Evolutionary conservation across 1,140 invertebrate species (phyloP), one percentile per base, ranked within the genome.

Genomic region (Bacillus rossius): DNA sequence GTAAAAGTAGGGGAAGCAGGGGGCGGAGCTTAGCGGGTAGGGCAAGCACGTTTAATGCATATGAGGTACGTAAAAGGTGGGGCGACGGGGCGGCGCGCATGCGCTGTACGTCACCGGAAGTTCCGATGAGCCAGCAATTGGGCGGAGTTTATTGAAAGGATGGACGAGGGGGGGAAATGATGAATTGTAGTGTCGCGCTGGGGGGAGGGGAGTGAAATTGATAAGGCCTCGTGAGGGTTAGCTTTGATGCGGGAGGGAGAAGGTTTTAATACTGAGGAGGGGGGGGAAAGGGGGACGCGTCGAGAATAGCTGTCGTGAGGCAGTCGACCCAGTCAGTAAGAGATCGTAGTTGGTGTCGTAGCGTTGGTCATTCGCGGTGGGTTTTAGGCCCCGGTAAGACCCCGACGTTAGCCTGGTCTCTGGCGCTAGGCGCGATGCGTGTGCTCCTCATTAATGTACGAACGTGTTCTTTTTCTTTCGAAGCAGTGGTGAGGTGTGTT

Each of bases 51-150:
- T 50, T 50, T 34, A 34, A 29, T 16, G 3, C 48, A 16, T 34
- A 50, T 29, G 48, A 29, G 48, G 26, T 50, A 10, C 19, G 10
- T 1, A 17, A 25, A 16, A 34, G 48, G 48, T 29, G 48, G 48
- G 37, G 48, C 48, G 48, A 50, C 0, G 7, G n/a, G n/a, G 37
- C 7, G 10, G 16, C 34, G 48, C 48, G 48, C 48, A 50, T 50
- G 48, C 25, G n/a, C 19, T 2, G 5, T 50, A 50, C 48, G 48
- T 50, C 48, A 50, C 48, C 48, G 48, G 48, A 50, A 50, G 48
- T 50, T 25, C 14, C 37, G 48, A 50, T 50, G 48, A 29, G 48
- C 48, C 34, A 29, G 8, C 37, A 29, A 34, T 34, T 16, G 37
- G 48, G 48, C 48, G 48, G 48, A 34, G 48, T 50, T 10, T 29